phyloP scores from a whole-genome alignment of 2,113 vertebrate species.

The Casuarius casuarius region DNA sequence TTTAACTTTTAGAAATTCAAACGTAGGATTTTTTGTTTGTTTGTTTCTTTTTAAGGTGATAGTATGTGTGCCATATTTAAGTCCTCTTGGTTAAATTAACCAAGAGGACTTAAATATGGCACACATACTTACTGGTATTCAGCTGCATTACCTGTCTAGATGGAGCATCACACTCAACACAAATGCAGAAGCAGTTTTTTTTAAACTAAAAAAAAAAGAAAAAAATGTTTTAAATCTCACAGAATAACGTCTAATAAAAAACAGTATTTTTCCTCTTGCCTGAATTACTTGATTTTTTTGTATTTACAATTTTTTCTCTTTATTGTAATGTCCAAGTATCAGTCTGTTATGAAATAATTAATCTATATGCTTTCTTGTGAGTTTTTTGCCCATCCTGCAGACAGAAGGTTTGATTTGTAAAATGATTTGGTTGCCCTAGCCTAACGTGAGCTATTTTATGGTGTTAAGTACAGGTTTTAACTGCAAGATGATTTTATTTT shows the following conservation, averaged over 20 bases:
- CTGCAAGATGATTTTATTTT: neutral
- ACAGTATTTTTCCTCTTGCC: neutral
- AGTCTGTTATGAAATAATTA: neutral
- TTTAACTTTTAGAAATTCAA: neutral
- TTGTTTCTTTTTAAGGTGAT: neutral
- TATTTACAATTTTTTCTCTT: neutral
- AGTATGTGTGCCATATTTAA: too few species aligned
- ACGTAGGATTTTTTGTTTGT: neutral
- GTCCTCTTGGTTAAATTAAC: neutral
- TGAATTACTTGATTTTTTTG: neutral
- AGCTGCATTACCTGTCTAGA: neutral
- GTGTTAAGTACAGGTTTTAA: neutral
- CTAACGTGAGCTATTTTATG: neutral
- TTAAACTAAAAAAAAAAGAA: neutral
- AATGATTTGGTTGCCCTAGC: neutral
- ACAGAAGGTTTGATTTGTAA: neutral
- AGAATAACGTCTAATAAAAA: neutral
- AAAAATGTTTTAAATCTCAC: neutral
- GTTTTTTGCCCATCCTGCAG: neutral
- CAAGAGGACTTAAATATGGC: neutral
- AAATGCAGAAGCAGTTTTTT: neutral
- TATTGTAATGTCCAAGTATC: neutral
- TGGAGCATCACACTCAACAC: neutral
- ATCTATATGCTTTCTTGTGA: neutral
- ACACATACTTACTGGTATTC: neutral